Evolutionary conservation across 2,113 vertebrate species (phyloP), one percentile per base, ranked within the genome.

Genomic region (Ploceus nigricollis): DNA sequence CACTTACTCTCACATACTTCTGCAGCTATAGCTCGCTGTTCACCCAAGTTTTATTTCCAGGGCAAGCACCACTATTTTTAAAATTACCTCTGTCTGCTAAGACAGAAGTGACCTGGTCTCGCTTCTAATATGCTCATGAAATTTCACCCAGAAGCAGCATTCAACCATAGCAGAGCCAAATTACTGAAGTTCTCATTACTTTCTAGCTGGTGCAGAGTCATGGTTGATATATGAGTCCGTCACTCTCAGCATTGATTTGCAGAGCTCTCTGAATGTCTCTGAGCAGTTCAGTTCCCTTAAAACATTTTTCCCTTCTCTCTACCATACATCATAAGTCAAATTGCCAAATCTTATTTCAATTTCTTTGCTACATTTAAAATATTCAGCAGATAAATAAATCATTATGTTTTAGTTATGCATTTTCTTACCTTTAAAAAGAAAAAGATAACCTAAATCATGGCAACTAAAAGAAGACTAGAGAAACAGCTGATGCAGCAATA

Each of bases 101-200:
- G 81, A 71, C 77, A 91, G 37, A 85, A 81, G 39, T 56, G 51
- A 42, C 58, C 75, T 70, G 53, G n/a, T 79, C 65, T 63, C 47
- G 31, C 72, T 94, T 93, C 78, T 70, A 91, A 87, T 48, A 60
- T 15, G 31, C 81, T 94, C 70, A 83, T 89, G 73, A 92, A 87
- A 96, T 70, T 93, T 87, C 78, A 95, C 42, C 77, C 93, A 93
- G 83, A 87, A 91, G 86, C 42, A 89, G 89, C 72, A 82, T 51
- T 95, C 90, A 96, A 61, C 87, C 93, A 89, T 75, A 96, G 94
- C 95, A 97, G 87, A 96, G 73, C 33, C 72, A 92, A 91, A 94
- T 93, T 81, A 81, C 83, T 87, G 61, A 87, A 87, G 79, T 91
- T 96, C 89, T 97, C 85, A 93, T 95, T 96, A 91, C 71, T 72